Conservation (phyloP, 2,797 vertebrate species). For the Molossus alvarezi region DNA sequence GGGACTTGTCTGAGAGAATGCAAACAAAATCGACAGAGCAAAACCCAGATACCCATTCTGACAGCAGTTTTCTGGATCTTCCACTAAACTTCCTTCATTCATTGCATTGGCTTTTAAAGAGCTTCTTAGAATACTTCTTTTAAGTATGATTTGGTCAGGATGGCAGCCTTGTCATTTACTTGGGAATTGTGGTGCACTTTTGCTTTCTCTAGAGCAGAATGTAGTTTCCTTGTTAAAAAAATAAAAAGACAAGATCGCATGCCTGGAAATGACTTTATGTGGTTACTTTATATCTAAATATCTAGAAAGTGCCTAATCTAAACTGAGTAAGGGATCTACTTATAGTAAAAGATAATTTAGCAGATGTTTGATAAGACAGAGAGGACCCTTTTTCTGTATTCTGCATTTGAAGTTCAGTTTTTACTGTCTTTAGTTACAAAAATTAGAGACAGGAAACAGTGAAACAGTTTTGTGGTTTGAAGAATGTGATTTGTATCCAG, state of each 20-base stretch:
- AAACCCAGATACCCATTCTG: neutral
- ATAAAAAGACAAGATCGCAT: neutral
- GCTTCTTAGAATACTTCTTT: slow-evolving; percentile 35
- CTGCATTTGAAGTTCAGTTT: slow-evolving; percentile 35
- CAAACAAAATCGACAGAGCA: neutral
- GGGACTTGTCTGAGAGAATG: slow-evolving; percentile 12
- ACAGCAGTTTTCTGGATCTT: neutral
- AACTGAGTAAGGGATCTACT: neutral
- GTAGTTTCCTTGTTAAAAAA: slow-evolving; percentile 13
- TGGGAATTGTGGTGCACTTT: neutral
- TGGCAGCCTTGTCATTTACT: neutral
- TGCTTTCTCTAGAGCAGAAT: neutral
- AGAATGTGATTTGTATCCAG: slow-evolving; percentile 82
- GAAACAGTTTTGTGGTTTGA: slow-evolving; percentile 81
- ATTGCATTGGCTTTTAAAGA: slow-evolving; percentile 25
- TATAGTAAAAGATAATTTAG: slow-evolving; percentile 9
- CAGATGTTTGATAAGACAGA: neutral
- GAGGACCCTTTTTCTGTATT: slow-evolving; percentile 42
- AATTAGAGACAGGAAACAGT: slow-evolving; percentile 77
- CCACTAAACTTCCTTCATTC: neutral
- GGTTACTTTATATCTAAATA: slow-evolving; percentile 14
- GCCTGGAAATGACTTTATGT: neutral
- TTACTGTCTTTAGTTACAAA: slow-evolving; percentile 74
- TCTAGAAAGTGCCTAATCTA: neutral
- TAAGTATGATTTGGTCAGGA: slow-evolving; percentile 39